Conservation (phyloP, 2,888 invertebrate genomes). For the Noctuana brunneofusca region DNA sequence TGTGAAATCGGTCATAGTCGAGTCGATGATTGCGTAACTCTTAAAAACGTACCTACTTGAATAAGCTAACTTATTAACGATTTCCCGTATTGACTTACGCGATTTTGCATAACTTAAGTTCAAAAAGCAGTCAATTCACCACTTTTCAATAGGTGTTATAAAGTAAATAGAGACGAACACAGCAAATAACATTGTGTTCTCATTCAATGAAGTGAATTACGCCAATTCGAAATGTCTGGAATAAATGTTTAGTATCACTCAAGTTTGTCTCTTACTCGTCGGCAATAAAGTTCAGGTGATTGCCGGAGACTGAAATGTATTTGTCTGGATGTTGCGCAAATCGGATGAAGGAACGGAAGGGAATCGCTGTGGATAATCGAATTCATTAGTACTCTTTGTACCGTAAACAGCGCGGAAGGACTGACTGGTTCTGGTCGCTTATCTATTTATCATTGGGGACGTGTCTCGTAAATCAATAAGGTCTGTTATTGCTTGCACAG, state of each 20-base stretch:
- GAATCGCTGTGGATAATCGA: slow-evolving; percentile 68
- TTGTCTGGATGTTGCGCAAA: slow-evolving; percentile 40
- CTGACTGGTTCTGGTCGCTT: slow-evolving; percentile 42
- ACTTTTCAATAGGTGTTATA: not conserved
- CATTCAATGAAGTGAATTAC: slow-evolving; percentile 26
- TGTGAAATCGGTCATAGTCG: not conserved
- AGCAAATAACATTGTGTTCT: slow-evolving; percentile 10
- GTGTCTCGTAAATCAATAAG: slow-evolving; percentile 39
- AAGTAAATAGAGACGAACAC: not conserved
- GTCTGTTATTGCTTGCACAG: slow-evolving; percentile 18
- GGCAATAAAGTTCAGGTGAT: slow-evolving; percentile 29
- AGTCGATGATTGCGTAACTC: not conserved
- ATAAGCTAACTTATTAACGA: not conserved
- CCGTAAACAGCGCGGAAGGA: slow-evolving; percentile 57
- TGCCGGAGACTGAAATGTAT: slow-evolving; percentile 29
- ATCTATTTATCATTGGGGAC: slow-evolving; percentile 40
- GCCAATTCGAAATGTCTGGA: slow-evolving; percentile 9
- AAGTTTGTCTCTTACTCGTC: slow-evolving; percentile 27
- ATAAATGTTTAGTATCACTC: slow-evolving; percentile 29
- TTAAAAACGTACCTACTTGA: not conserved
- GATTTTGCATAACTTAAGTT: not conserved
- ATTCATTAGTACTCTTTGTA: slow-evolving; percentile 73
- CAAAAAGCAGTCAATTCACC: not conserved
- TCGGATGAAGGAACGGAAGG: slow-evolving; percentile 46
- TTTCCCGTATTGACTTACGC: not conserved